Evolutionary conservation across 2,113 vertebrate species (phyloP), one percentile per base, ranked within the genome.

Genomic region (Sander vitreus): DNA sequence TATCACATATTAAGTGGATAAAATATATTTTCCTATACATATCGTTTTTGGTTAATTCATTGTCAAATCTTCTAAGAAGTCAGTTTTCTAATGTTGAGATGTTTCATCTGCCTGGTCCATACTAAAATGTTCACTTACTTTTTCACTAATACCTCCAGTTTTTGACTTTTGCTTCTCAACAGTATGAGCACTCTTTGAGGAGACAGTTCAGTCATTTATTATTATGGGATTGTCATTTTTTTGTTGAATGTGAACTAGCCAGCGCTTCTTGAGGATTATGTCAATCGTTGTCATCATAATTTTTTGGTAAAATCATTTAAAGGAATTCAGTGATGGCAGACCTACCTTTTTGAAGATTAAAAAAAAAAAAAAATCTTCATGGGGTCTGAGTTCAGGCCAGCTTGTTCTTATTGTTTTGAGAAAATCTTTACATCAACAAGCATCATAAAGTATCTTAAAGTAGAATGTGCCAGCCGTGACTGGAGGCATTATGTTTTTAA

Each of bases 161-260:
- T 57, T 66, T 25, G 1, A 3, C 48, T 57, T 21, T 68, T 47
- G 0, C 64, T 79, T 53, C 55, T 53, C 58, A 66, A 16, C n/a
- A 58, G 21, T 30, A 1, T 62, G 19, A 21, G 55, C 30, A 39
- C 43, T 65, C 57, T 25, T 27, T 48, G 25, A 50, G 15, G 25
- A 50, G 64, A 50, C 62, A 23, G 13, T 63, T n/a, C 36, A n/a
- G 1, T 43, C 6, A 8, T 45, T 64, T 64, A 14, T 50, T 45
- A 7, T 50, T 30, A 13, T 69, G 16, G 39, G 25, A 54, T 50
- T 54, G 15, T 1, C n/a, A 23, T 55, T 33, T 70, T 60, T 60
- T 25, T 36, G 81, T 43, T 68, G 15, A 70, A 66, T 66, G 30
- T 73, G n/a, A 45, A 81, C 3, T 9, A 71, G 53, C 30, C 39